These are phyloP conservation scores for Hydropsyche tenuis DNA, from an alignment of 1,140 invertebrate species.

Conservation along the genomic window DNA sequence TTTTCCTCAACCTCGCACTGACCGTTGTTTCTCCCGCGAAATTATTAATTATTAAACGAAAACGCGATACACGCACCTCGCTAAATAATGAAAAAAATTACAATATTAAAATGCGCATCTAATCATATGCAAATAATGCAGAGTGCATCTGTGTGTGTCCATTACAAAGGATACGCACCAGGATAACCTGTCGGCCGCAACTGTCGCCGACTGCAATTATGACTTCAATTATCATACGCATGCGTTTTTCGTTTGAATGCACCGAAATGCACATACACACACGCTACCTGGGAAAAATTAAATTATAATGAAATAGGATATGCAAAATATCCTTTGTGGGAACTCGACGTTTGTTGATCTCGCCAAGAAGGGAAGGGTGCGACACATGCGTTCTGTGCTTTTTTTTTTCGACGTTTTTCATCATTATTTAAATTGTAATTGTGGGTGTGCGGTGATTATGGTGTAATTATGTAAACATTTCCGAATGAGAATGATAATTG, in stretches of 20 bases:
- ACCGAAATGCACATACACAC: slow-evolving; percentile 5
- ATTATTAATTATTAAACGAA: too few relatives aligned
- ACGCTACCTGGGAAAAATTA: not conserved
- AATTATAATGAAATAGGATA: not conserved
- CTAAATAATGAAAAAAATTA: not conserved
- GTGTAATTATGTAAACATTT: slow-evolving; percentile 31
- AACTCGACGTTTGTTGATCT: not conserved
- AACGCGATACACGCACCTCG: too few relatives aligned
- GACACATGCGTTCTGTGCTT: slow-evolving; percentile 20
- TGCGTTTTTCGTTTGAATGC: slow-evolving; percentile 12
- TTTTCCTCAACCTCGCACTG: too few relatives aligned
- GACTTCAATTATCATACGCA: slow-evolving; percentile 21
- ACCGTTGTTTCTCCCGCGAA: too few relatives aligned
- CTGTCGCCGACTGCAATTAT: slow-evolving; percentile 24
- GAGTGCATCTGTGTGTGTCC: not conserved
- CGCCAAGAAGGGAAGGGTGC: not conserved
- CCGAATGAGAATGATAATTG: slow-evolving; percentile 31
- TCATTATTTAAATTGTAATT: slow-evolving; percentile 26
- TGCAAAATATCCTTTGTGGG: slow-evolving; percentile 19
- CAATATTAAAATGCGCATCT: not conserved
- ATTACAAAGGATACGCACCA: too few relatives aligned
- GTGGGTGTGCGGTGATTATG: slow-evolving; percentile 3
- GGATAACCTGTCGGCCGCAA: slow-evolving; percentile 29
- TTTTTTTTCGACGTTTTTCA: too few relatives aligned
- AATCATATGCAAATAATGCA: not conserved